Evolutionary conservation across 2,888 invertebrate genomes (phyloP), one percentile per base, ranked within the genome.

Genomic region (Andrena fulva): DNA sequence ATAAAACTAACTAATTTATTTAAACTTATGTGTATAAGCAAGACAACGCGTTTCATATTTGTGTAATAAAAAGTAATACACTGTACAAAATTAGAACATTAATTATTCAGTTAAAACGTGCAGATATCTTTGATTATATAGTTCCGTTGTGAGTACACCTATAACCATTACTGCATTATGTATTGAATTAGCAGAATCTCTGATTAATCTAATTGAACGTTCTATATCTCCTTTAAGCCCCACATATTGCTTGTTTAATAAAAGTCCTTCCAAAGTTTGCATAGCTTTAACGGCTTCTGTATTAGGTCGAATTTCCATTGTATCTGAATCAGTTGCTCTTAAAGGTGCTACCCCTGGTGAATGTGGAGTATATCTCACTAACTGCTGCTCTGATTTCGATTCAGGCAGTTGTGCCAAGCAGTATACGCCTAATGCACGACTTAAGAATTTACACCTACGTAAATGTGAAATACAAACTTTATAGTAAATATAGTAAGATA

Each of bases 381-480:
- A 70, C 74, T 94, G 94, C 31, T 94, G 94, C 71, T 94, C 94
- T 0, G 94, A 94, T 89, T 94, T 95, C 74, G 94, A 94, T 84
- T 95, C 95, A 0, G 95, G 95, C 66, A 95, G 90, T 88, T 95
- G 95, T 24, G 95, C 95, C 79, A 95, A 91, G 60, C 95, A 93
- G 87, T 95, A 95, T 20, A 95, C 95, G 6, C 94, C 95, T 48
- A 95, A 87, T 6, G 95, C 95, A 77, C 95, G 94, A 85, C 95
- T 95, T 72, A 95, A 87, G 88, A 95, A 92, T 87, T 94, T 93
- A 80, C 94, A 94, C 78, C 94, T 94, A 80, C 67, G 82, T 8
- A 70, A 72, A 77, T n/a, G 10, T 8, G 71, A 75, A 56, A 52
- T 27, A 24, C 12, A 33, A 42, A 27, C 27, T 60, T 48, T 56